phyloP scores from a whole-genome alignment of 2,888 invertebrate genomes.

The Melanargia galathea region DNA sequence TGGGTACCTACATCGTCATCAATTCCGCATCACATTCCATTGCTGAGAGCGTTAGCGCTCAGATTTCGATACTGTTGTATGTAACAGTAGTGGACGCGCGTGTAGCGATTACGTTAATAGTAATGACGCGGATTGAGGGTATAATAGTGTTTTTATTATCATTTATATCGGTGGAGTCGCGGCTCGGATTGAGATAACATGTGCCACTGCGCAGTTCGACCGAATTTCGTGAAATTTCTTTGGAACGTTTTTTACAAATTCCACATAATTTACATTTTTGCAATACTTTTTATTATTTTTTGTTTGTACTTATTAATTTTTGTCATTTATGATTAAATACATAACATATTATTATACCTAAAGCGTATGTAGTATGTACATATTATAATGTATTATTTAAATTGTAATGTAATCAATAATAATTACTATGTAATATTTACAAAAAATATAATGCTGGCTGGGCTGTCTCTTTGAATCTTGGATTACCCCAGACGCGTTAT shows the following conservation, averaged over 20 bases:
- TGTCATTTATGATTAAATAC: too few relatives aligned
- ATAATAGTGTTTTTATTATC: constrained; percentile 64
- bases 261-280: neutral
- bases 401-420: too few relatives aligned
- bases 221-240: constrained; percentile 47
- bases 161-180: constrained; percentile 66
- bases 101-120: constrained; percentile 26
- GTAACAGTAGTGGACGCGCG: constrained; percentile 31
- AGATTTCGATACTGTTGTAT: constrained; percentile 19
- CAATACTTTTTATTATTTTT: constrained; percentile 3
- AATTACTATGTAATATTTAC: too few relatives aligned
- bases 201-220: constrained; percentile 69
- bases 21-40: constrained; percentile 30
- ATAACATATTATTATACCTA: too few relatives aligned
- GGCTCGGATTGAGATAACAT: constrained; percentile 64
- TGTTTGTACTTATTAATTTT: neutral
- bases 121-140: constrained; percentile 35
- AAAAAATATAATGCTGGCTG: too few relatives aligned
- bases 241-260: constrained; percentile 10
- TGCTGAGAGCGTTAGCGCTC: constrained; percentile 29
- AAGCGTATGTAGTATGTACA: too few relatives aligned
- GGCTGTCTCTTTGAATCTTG: too few relatives aligned
- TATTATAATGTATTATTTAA: too few relatives aligned
- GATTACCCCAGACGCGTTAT: too few relatives aligned
- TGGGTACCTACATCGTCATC: too few relatives aligned